Conservation (phyloP, 1,140 invertebrate species). For the Apis mellifera region Amel_HAv3.1 CM009935.2:3758001-3758500, state of each 20-base stretch:
- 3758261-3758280: background rate
- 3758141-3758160: too few relatives aligned
- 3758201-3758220: too few relatives aligned
- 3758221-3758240: too few relatives aligned
- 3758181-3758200: too few relatives aligned
- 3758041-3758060: too few relatives aligned
- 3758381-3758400: conserved; percentile 15
- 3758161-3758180: too few relatives aligned
- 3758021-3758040: too few relatives aligned
- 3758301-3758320: conserved; percentile 8
- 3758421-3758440: conserved; percentile 30
- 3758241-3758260: too few relatives aligned
- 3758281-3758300: background rate
- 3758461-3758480: conserved; percentile 32
- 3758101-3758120: too few relatives aligned
- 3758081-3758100: too few relatives aligned
- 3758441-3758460: background rate
- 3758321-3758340: conserved; percentile 25
- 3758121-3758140: too few relatives aligned
- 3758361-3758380: background rate
- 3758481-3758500: conserved; percentile 31
- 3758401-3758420: conserved; percentile 23
- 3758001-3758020: background rate
- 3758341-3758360: conserved; percentile 8
- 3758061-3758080: too few relatives aligned